Percentiles rank a stretch among this genome's conserved stretches.
Conservation (phyloP, 2,888 invertebrate species). For the Lasioglossum malachurum region DNA sequence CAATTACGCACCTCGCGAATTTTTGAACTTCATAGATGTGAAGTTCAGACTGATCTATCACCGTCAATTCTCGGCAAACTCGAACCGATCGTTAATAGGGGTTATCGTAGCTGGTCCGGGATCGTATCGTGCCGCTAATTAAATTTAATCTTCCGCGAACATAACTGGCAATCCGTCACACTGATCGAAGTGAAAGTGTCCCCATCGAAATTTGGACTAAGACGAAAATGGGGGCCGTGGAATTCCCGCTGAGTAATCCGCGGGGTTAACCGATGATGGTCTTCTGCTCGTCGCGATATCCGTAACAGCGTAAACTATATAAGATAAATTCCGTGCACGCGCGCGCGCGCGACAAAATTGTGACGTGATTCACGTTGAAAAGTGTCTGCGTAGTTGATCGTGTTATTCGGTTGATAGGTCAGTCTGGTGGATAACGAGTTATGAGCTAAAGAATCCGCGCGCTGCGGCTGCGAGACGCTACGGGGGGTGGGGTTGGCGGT, state of each 20-base stretch:
- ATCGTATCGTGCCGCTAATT: not conserved
- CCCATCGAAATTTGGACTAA: not conserved
- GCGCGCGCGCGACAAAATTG: not conserved
- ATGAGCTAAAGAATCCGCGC: not conserved
- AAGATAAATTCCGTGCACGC: not conserved
- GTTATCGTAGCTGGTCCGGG: not conserved
- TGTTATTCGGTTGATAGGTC: not conserved
- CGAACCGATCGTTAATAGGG: not conserved
- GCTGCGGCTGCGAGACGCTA: not conserved
- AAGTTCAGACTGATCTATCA: not conserved
- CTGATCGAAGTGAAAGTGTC: not conserved
- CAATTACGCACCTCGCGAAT: no score
- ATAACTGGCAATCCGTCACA: not conserved
- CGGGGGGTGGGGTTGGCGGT: not conserved
- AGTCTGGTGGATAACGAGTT: not conserved
- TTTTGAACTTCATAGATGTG: no score
- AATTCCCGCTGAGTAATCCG: not conserved
- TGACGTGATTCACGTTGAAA: not conserved
- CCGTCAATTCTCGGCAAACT: not conserved
- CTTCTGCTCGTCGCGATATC: not conserved
- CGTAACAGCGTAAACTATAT: not conserved
- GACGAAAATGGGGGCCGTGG: not conserved
- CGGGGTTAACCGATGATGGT: not conserved
- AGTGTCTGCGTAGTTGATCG: not conserved
- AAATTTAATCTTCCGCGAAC: not conserved